phyloP scores from a whole-genome alignment of 92 coral and sea anemone species.

The Pocillopora grandis region DNA sequence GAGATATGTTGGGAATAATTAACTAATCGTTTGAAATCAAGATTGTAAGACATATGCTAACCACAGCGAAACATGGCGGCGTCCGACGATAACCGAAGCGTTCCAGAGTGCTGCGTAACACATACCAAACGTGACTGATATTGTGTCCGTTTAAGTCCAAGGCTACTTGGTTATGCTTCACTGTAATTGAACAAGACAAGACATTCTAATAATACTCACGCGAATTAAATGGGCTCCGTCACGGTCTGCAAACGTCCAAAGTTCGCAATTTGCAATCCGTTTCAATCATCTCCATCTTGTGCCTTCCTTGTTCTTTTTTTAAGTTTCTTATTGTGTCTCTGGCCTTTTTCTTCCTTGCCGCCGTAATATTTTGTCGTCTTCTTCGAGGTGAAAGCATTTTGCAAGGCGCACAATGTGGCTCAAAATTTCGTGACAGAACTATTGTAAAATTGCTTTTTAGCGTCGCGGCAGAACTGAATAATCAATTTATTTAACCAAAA shows the following conservation, averaged over 20 bases:
- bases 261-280: too few relatives aligned
- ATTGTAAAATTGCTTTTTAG: neutral
- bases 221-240: neutral
- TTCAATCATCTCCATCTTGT: too few relatives aligned
- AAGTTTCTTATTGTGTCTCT: too few relatives aligned
- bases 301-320: too few relatives aligned
- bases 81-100: neutral
- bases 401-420: too few relatives aligned
- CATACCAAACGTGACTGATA: slow-evolving; percentile 29
- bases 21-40: too few relatives aligned
- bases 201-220: neutral
- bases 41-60: neutral
- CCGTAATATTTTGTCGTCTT: too few relatives aligned
- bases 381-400: too few relatives aligned
- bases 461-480: neutral
- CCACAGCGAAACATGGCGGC: neutral
- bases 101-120: neutral
- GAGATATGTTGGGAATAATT: too few relatives aligned
- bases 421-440: too few relatives aligned
- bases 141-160: neutral
- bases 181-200: neutral
- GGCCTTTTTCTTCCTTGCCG: too few relatives aligned
- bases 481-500: neutral
- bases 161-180: slow-evolving; percentile 26
- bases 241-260: too few relatives aligned